These are phyloP conservation scores for Lathronympha strigana DNA, from an alignment of 2,888 invertebrate species.

Conservation along the genomic window DNA sequence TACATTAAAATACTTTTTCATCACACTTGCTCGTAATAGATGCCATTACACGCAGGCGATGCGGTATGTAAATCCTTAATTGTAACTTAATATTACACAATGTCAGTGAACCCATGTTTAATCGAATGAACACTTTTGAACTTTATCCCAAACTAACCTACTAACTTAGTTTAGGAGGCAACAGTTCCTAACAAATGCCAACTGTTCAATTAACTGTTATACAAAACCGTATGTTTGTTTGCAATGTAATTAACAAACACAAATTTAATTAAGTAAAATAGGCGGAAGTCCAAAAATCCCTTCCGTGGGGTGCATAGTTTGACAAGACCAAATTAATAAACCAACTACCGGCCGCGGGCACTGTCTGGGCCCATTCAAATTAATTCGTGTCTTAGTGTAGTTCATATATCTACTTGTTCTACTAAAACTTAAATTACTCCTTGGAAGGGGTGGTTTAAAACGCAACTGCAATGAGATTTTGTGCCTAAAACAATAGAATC, in stretches of 20 bases:
- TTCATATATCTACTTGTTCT: constrained; percentile 23
- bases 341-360: constrained; percentile 47
- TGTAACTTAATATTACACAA: too few relatives aligned
- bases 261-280: constrained; percentile 35
- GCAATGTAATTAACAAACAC: constrained; percentile 21
- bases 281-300: constrained; percentile 37
- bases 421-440: background rate
- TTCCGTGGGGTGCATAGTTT: constrained; percentile 61
- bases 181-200: too few relatives aligned
- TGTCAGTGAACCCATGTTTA: too few relatives aligned
- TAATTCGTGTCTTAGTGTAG: constrained; percentile 37
- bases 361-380: constrained; percentile 50
- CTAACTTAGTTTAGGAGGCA: too few relatives aligned
- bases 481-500: too few relatives aligned
- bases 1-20: too few relatives aligned
- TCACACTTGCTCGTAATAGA: too few relatives aligned
- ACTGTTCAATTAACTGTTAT: too few relatives aligned
- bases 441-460: background rate
- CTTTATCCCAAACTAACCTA: background rate
- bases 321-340: constrained; percentile 74
- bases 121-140: too few relatives aligned
- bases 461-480: too few relatives aligned
- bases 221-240: background rate
- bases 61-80: too few relatives aligned
- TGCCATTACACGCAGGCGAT: too few relatives aligned